Evolutionary conservation across 1,140 invertebrate genomes (phyloP), one percentile per base, ranked within the genome.

Genomic region (Psix sp.): DNA sequence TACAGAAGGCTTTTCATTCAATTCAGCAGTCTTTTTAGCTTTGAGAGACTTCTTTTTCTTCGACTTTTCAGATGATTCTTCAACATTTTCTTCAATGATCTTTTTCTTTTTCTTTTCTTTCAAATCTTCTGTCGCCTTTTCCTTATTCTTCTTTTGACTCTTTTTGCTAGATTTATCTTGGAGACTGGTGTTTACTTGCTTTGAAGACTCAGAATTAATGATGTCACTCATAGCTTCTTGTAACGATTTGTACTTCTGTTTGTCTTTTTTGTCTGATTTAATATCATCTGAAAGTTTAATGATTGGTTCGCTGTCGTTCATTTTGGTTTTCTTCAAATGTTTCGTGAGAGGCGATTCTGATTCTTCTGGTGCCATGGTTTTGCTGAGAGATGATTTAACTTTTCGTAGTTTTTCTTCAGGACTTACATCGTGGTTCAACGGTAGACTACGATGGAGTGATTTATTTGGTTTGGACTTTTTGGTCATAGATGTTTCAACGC

Each of bases 301-400:
- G 4, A 29, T 29, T 20, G 85, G 85, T 16, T 80, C 68, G 3
- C 74, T 78, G 0, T 84, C 81, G 33, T 84, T 85, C 16, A 86
- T 68, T 39, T 81, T 86, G 0, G 74, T 51, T 56, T 84, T 85
- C 29, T 73, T 82, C 4, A 86, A 42, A n/a, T 60, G 60, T 15
- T 79, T 81, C 1, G 77, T 80, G 13, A 43, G 56, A 9, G 82
- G 76, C 0, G 74, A 74, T 6, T 80, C 79, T 3, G 1, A 26
- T 7, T 24, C 13, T 4, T 21, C 17, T 5, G 40, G 5, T 0
- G 57, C 17, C 11, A 80, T 20, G 0, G 77, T 77, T 51, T 79
- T 56, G 39, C 77, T 77, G 0, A 80, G 15, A 9, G 42, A 24
- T 5, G 57, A 35, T 42, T 62, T 60, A 3, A 48, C 14, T 43